Evolutionary conservation across 2,797 vertebrate species (phyloP).

Genomic region (Octomys mimax): DNA sequence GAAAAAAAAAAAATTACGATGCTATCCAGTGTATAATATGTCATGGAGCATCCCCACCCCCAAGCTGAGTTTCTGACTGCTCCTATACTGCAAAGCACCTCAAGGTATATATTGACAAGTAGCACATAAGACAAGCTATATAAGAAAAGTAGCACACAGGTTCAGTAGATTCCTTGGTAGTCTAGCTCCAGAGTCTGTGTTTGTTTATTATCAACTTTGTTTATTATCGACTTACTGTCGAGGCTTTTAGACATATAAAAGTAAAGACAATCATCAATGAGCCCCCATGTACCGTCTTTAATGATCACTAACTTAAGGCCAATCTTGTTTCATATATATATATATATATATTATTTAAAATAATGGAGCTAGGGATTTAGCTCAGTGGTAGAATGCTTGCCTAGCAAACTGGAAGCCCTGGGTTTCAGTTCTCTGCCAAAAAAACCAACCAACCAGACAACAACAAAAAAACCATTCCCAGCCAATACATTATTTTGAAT

Average conservation of each 20-base stretch:
- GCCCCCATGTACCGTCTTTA: neutral
- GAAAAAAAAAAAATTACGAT: neutral
- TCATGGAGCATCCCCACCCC: neutral
- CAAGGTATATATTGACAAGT: neutral
- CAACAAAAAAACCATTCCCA: neutral
- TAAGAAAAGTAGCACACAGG: slow-evolving; percentile 2
- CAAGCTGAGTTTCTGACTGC: neutral
- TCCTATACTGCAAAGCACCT: neutral
- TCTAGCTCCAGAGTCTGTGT: neutral
- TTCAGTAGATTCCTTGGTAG: neutral
- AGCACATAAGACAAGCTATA: no score
- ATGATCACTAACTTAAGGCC: neutral
- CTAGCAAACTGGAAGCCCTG: no score
- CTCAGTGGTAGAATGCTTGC: no score
- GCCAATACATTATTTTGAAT: slow-evolving; percentile 16
- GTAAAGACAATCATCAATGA: neutral
- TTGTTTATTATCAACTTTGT: slow-evolving; percentile 35
- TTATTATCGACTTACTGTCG: slow-evolving; percentile 19
- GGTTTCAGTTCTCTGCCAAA: no score
- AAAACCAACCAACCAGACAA: no score
- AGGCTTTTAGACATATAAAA: slow-evolving; percentile 33
- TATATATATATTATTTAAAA: neutral
- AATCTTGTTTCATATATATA: neutral
- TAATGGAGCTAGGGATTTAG: neutral
- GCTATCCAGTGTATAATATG: no score